Base-by-base conservation (phyloP, 2,888 invertebrate genomes). In the Zaprionus lineosus region DNA sequence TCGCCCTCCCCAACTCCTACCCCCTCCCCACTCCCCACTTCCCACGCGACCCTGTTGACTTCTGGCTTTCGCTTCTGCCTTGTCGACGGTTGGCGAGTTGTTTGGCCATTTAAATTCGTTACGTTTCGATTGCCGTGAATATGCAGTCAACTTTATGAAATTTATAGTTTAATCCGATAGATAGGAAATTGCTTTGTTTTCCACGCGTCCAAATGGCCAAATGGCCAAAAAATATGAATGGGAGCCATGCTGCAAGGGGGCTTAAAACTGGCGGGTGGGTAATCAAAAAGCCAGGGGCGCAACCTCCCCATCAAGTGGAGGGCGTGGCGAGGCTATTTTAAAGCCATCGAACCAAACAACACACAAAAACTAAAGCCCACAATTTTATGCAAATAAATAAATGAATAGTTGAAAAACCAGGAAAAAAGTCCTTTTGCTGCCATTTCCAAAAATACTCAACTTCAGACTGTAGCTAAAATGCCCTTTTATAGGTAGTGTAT, bases 81-180 rank as follows among this genome's bases (percentile, higher is more conserved):
- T 41, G 34, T 39, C 53, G 34, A 28, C 26, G 47, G 48, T 58
- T 68, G 70, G 60, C 64, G 59, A 66, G 68, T 75, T 79, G 81
- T 69, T 72, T 77, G 84, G 72, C 79, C 81, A 79, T 79, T 79
- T 84, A 81, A 84, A 79, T 84, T 79, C 75, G 84, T 79, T 79
- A 76, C 84, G 84, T 77, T 78, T 83, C 76, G 74, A 84, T 81
- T 84, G 79, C 81, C 84, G 81, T 77, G 79, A 84, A 74, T 81
- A 79, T 81, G 84, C 79, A 81, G 70, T 77, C 61, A 84, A 74
- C 81, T 79, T 84, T 81, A 83, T 81, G 84, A 79, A 79, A 79
- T 79, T 79, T 84, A 79, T 84, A 81, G 79, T 84, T 84, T 73
- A 79, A 79, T 79, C 81, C 81, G 84, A 79, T 77, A 79, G 84